Evolutionary conservation across 2,888 invertebrate species (phyloP), one percentile per base, ranked within the genome.

Genomic region (Idaea straminata): DNA sequence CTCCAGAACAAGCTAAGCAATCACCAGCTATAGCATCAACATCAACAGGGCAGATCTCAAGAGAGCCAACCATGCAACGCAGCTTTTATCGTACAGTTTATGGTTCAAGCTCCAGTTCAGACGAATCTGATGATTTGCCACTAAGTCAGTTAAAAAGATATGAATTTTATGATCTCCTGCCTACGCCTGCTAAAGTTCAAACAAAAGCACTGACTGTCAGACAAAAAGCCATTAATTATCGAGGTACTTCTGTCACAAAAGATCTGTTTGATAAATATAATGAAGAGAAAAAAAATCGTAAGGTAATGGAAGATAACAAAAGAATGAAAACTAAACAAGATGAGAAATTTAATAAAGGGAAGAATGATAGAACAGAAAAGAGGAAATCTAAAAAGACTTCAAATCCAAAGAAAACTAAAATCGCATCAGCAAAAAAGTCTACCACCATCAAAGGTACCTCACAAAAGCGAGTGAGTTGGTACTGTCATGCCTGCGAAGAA

Each of bases 211-310:
- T 59, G n/a, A 60, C 62, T 59, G 57, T 61, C 25, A 57, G 61
- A 57, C 47, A 64, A 47, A 66, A 66, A 61, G 68, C 66, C 57
- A 66, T 68, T 36, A 68, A 66, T 64, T 66, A 66, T 57, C 68
- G 71, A 69, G 69, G 65, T 64, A 38, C 61, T 62, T 66, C 64
- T 6, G 38, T 38, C 38, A 38, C 38, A 38, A 69, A 63, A 66
- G 66, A 69, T 62, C 60, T 69, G 7, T 68, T 66, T 63, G 59
- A 63, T 34, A 62, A 57, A 64, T 58, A 64, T 25, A 57, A 68
- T 47, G 35, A 63, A 57, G 35, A 58, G 36, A 64, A 62, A 38
- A 61, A 61, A 58, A 60, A 61, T 38, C 10, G 47, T 47, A 47
- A 47, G 47, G 62, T 10, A 61, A 59, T 15, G 25, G 58, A 59